A percentile compares a stretch with the other conserved stretches of the same genome.
These are phyloP conservation scores for Mustelus asterias DNA, from an alignment of 2,113 vertebrate species.

Conservation along the genomic window DNA sequence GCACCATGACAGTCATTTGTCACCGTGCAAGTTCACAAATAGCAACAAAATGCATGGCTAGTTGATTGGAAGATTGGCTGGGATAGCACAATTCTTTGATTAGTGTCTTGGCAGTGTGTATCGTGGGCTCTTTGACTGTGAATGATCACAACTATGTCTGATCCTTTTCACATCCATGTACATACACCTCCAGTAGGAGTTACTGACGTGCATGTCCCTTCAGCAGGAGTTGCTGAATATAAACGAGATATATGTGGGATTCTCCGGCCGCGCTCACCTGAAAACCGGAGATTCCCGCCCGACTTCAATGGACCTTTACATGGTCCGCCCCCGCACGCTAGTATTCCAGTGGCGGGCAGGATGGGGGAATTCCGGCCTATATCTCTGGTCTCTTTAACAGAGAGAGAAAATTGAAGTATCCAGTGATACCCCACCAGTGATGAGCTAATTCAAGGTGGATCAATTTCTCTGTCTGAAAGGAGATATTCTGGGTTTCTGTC, in stretches of 20 bases:
- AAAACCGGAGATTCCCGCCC: too few relatives aligned
- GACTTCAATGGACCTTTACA: too few relatives aligned
- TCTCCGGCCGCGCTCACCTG: too few relatives aligned
- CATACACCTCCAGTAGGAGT: background rate
- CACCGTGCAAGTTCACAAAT: background rate
- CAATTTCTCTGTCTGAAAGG: background rate
- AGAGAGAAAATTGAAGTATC: background rate
- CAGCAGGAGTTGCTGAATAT: background rate
- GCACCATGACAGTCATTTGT: background rate
- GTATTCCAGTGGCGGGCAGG: too few relatives aligned
- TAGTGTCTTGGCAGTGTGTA: background rate
- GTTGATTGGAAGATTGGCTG: background rate
- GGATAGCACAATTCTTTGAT: background rate
- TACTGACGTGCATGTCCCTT: background rate
- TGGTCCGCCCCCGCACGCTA: too few relatives aligned
- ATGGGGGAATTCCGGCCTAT: too few relatives aligned
- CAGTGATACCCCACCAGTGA: background rate
- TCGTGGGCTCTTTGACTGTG: background rate
- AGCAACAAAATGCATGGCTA: background rate
- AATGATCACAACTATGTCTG: background rate
- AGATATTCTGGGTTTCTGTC: background rate
- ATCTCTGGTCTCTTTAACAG: background rate
- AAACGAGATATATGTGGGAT: background rate
- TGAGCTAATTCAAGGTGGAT: background rate
- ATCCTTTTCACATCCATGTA: background rate